Evolutionary conservation across 2,797 vertebrate genomes (phyloP).

Genomic region (Scleropages formosus): DNA sequence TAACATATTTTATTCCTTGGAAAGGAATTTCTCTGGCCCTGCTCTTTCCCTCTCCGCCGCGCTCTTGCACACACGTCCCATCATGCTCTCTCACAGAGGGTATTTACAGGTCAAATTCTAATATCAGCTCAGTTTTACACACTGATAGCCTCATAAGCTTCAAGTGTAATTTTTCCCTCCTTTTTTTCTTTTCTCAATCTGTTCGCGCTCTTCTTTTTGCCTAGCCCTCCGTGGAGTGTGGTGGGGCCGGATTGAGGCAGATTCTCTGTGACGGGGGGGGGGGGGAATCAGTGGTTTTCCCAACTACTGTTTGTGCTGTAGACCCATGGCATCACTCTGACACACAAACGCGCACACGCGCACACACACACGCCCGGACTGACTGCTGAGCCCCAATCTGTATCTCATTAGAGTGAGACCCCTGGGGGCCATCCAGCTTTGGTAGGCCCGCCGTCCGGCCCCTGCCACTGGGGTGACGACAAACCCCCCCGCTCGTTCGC

Average conservation of each 20-base stretch:
- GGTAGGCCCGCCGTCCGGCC: conserved; percentile 50
- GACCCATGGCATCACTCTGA: conserved; percentile 73
- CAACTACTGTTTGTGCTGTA: conserved; percentile 71
- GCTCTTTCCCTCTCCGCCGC: conserved; percentile 27
- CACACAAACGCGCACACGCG: conserved; percentile 58
- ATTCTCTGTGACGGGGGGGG: conserved; percentile 26
- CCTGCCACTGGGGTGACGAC: background rate
- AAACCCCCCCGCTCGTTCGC: too few relatives aligned
- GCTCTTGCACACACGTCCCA: conserved; percentile 47
- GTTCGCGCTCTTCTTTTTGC: conserved; percentile 60
- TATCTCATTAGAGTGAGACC: conserved; percentile 84
- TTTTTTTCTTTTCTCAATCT: conserved; percentile 48
- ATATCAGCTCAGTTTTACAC: conserved; percentile 86
- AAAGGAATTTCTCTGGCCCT: background rate
- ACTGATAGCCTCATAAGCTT: conserved; percentile 81
- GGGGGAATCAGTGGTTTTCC: conserved; percentile 42
- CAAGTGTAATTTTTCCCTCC: conserved; percentile 50
- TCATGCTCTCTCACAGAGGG: conserved; percentile 73
- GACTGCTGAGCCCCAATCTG: conserved; percentile 78
- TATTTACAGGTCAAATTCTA: conserved; percentile 85
- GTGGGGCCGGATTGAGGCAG: conserved; percentile 74
- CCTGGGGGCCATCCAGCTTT: conserved; percentile 79
- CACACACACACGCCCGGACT: background rate
- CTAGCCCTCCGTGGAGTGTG: conserved; percentile 55
- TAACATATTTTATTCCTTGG: background rate